Base-by-base conservation (phyloP, 2,797 vertebrate species). In the Bothrops alternatus region DNA sequence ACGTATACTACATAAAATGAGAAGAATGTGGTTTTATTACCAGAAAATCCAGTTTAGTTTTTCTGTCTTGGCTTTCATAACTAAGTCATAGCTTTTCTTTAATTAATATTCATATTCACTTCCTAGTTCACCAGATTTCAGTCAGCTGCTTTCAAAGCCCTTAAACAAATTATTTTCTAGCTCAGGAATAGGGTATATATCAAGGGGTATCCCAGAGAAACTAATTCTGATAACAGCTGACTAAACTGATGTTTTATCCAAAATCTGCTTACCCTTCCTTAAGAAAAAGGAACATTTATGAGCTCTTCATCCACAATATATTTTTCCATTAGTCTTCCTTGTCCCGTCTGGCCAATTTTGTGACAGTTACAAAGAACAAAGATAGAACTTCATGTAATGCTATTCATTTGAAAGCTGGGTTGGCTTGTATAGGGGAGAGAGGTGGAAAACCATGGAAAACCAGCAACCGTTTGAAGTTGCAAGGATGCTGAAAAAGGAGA, bases 301-400 rank as follows among this genome's bases (percentile, higher is more conserved):
- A 88, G 87, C 65, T 20, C 55, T 50, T 94, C 65, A 90, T 32
- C 78, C 86, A 69, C 25, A 26, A 28, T 69, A 18, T 92, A 13
- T 0, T 93, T 2, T 94, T 65, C 63, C 32, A 11, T 61, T 13
- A 53, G 47, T 93, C 89, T 90, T 87, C 25, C 32, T 94, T 95
- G 56, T 8, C 92, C 37, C 95, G 93, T 94, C 23, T 86, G 86
- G 14, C 58, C 95, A 92, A 28, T 95, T 91, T 95, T 95, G 88
- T 53, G 94, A 87, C 87, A 91, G 16, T 90, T 94, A 85, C 86
- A 58, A 92, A 90, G 69, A 85, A 42, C 94, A 87, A 42, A 91
- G 61, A 20, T 32, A 37, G 61, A 89, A 50, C 88, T 56, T 14
- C 82, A 91, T 94, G 53, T 93, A 89, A 92, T 0, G 50, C 86